phyloP scores from a whole-genome alignment of 2,797 vertebrate genomes.

The Coregonus sp. region DNA sequence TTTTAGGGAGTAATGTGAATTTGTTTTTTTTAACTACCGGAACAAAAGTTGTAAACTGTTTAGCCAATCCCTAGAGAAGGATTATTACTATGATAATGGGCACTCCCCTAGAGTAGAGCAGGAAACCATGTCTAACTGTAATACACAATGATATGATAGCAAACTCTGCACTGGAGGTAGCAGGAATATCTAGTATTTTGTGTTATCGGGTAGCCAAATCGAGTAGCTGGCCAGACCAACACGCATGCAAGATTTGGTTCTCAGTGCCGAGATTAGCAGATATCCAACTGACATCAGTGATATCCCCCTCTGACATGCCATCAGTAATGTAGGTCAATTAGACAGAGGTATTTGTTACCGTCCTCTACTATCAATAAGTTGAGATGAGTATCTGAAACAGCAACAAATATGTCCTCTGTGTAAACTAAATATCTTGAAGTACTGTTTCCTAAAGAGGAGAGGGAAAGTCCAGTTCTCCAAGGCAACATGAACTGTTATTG shows the following conservation, averaged over 20 bases:
- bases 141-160: constrained; percentile 47
- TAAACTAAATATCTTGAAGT: constrained; percentile 34
- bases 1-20: constrained; percentile 21
- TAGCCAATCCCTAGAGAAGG: constrained; percentile 37
- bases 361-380: constrained; percentile 5
- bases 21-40: constrained; percentile 32
- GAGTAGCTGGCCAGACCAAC: background rate
- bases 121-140: constrained; percentile 52
- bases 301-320: background rate
- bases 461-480: constrained; percentile 55
- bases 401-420: constrained; percentile 14
- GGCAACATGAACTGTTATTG: constrained; percentile 62
- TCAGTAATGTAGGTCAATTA: constrained; percentile 23
- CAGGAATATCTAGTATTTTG: background rate
- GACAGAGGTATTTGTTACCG: constrained; percentile 24
- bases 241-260: background rate
- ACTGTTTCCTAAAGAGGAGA: constrained; percentile 58
- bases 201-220: background rate
- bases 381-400: background rate
- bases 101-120: constrained; percentile 23
- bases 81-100: constrained; percentile 47
- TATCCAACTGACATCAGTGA: background rate
- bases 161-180: constrained; percentile 49
- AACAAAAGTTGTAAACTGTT: constrained; percentile 24
- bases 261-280: background rate